These are phyloP conservation scores for Heliornis fulica DNA, from an alignment of 2,113 vertebrate genomes.

Conservation along the genomic window DNA sequence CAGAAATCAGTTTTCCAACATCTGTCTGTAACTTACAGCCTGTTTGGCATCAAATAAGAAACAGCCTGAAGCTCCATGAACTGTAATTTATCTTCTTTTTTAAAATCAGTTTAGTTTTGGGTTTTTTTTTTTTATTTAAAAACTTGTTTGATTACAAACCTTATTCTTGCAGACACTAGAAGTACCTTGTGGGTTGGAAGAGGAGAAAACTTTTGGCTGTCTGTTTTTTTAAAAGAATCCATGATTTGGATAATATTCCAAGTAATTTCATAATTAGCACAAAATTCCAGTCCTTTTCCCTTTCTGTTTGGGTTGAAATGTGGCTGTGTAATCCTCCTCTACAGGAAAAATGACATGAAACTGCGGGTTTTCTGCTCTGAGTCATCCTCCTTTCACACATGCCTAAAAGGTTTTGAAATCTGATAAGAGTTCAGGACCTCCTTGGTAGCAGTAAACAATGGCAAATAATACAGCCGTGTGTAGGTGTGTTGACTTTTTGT, in stretches of 20 bases:
- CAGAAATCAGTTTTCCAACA: not conserved
- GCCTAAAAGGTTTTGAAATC: not conserved
- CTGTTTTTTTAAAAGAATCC: not conserved
- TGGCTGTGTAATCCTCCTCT: accelerated
- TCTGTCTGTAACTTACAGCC: not conserved
- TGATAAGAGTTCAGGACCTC: not conserved
- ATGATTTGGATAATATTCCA: not conserved
- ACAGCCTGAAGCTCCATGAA: not conserved
- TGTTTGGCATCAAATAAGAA: not conserved
- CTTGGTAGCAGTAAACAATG: not conserved
- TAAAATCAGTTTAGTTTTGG: not conserved
- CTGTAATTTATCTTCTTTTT: not conserved
- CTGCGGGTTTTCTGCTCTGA: not conserved
- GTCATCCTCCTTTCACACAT: not conserved
- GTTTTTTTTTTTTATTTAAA: not conserved
- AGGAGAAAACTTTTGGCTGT: not conserved
- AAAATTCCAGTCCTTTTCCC: not conserved
- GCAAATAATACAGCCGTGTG: not conserved
- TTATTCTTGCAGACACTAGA: not conserved
- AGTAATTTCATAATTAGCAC: not conserved
- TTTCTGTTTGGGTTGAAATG: not conserved
- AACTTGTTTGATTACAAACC: not conserved
- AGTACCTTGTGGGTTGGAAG: not conserved
- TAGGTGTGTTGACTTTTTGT: not conserved
- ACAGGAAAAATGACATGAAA: not conserved